Base-by-base conservation (phyloP, 2,888 invertebrate genomes). In the Boloria selene region DNA sequence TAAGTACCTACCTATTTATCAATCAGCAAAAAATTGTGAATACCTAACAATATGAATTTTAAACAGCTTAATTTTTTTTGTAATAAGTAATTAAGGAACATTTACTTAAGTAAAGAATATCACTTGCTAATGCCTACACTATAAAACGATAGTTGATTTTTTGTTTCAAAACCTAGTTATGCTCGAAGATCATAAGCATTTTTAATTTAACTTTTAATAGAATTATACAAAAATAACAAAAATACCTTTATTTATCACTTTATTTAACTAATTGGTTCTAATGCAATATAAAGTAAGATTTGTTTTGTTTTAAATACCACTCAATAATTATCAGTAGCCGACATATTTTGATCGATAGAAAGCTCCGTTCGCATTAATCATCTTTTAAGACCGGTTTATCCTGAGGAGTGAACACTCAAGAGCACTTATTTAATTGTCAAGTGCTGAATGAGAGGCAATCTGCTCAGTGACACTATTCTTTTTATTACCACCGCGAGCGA, bases 401-500 rank as follows among this genome's bases (percentile, higher is more conserved):
- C 80, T 81, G 81, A 82, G 79, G 80, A 82, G 81, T 82, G 82
- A 83, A 82, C 85, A 82, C 84, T 86, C 84, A 80, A 87, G 84
- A 86, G 81, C 87, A 83, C 88, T 90, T 88, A 90, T 90, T 89
- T 90, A 91, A 91, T 91, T 89, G 89, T 90, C 85, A 85, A 88
- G 87, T 84, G 84, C 82, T 86, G 90, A 89, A 89, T 87, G 85
- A 87, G 86, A 82, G 84, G 86, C 88, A 89, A 89, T 90, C 88
- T 89, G 89, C 86, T 87, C 88, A 84, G 88, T 85, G 92, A 91
- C 90, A 90, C 89, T 87, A 86, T 89, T 87, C 84, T 86, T 87
- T 88, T 90, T 88, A 87, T 87, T 84, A 80, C 82, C 79, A 81
- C 85, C 82, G 83, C 83, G 78, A 81, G 88, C 82, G 82, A 82